Evolutionary conservation across 2,113 vertebrate species (phyloP).

Genomic region (Atherinomorus stipes): DNA sequence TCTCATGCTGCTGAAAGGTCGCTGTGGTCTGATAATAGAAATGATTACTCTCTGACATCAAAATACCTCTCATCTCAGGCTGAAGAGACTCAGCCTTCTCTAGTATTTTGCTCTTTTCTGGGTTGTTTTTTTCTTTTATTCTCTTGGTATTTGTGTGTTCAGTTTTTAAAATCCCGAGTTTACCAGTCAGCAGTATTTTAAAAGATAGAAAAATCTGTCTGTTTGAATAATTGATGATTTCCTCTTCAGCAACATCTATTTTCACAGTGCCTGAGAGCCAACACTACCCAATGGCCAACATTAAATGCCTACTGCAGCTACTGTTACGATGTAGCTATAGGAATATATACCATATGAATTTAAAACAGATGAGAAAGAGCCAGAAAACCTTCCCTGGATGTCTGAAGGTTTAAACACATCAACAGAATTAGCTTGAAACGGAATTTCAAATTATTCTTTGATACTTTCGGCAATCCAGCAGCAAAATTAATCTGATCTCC

Average conservation of each 20-base stretch:
- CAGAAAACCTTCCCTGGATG: conserved; percentile 15
- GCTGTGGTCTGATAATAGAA: conserved; percentile 14
- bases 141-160: background rate
- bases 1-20: conserved; percentile 9
- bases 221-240: conserved; percentile 40
- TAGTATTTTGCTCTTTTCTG: background rate
- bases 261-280: conserved; percentile 24
- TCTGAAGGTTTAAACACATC: conserved; percentile 50
- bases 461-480: conserved; percentile 38
- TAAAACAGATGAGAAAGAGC: conserved; percentile 22
- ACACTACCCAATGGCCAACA: background rate
- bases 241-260: conserved; percentile 17
- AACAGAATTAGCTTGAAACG: conserved; percentile 12
- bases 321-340: conserved; percentile 36
- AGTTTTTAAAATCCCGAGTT: conserved; percentile 6
- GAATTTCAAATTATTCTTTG: conserved; percentile 47
- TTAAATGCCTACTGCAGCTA: conserved; percentile 36
- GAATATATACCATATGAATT: conserved; percentile 33
- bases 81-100: conserved; percentile 29
- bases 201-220: conserved; percentile 8
- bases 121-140: background rate
- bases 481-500: conserved; percentile 19
- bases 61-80: conserved; percentile 35
- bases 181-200: conserved; percentile 21
- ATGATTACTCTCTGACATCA: conserved; percentile 32